Conservation (phyloP, 1,140 invertebrate genomes). For the Scylla paramamosain region DNA sequence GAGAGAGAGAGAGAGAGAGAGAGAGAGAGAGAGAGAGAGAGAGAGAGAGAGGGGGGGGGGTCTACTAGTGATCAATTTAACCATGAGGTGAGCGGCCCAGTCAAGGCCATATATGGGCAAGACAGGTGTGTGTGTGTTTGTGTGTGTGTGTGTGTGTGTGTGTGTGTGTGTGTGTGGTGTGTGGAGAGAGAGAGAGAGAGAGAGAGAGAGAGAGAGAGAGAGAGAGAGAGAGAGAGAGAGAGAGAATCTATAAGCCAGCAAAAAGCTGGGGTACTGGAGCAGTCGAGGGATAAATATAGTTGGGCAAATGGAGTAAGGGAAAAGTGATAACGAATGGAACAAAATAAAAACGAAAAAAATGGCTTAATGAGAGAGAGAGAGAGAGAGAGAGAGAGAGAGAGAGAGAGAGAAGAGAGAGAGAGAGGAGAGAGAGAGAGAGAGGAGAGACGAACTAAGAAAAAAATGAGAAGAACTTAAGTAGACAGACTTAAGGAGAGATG, state of each 20-base stretch:
- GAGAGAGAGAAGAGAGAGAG: neutral
- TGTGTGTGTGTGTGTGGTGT: slow-evolving; percentile 59
- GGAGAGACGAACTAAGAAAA: neutral
- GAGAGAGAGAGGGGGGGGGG: slow-evolving; percentile 37
- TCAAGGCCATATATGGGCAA: neutral
- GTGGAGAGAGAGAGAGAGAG: slow-evolving; percentile 32
- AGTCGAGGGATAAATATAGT: slow-evolving; percentile 25
- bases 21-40: neutral
- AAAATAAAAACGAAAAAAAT: neutral
- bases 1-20: slow-evolving; percentile 10
- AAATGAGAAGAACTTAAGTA: neutral
- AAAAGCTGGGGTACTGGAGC: neutral
- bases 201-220: slow-evolving; percentile 23
- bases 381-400: slow-evolving; percentile 34
- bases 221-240: slow-evolving; percentile 58
- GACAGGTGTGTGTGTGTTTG: slow-evolving; percentile 44
- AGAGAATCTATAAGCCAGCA: neutral
- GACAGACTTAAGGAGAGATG: neutral
- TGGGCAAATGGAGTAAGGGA: neutral
- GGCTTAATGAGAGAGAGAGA: neutral
- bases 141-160: slow-evolving; percentile 63
- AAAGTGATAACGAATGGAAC: neutral
- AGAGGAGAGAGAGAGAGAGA: neutral
- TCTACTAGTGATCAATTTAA: no score
- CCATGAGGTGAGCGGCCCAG: neutral